A percentile compares a stretch with the other conserved stretches of the same genome.
phyloP scores from a whole-genome alignment of 2,113 vertebrate species.

The Neofelis nebulosa region DNA sequence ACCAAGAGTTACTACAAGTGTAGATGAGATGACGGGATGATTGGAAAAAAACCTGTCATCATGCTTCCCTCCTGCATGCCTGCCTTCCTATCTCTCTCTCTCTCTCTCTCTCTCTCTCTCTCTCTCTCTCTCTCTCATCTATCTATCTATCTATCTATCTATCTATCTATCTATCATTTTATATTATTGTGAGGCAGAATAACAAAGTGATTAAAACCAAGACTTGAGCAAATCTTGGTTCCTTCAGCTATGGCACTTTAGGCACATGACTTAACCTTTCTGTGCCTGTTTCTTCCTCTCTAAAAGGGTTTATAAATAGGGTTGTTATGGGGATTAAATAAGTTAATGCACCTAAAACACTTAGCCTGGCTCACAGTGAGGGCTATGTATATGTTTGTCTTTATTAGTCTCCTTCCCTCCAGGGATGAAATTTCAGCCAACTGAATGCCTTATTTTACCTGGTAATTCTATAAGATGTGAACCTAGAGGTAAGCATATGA shows the following conservation, averaged over 20 bases:
- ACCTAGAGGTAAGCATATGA: not conserved
- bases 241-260: not conserved
- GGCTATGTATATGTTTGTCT: not conserved
- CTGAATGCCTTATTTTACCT: not conserved
- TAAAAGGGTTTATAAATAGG: not conserved
- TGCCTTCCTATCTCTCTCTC: not conserved
- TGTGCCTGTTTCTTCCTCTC: not conserved
- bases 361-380: not conserved
- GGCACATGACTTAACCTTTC: not conserved
- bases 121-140: not conserved
- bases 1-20: not conserved
- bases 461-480: slow-evolving; percentile 17
- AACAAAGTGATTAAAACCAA: slow-evolving; percentile 24
- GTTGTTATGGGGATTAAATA: not conserved
- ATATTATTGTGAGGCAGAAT: not conserved
- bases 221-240: not conserved
- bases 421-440: not conserved
- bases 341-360: not conserved
- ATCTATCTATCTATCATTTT: not conserved
- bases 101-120: not conserved
- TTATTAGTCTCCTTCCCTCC: not conserved
- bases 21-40: not conserved
- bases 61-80: not conserved
- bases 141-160: not conserved
- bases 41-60: not conserved